phyloP scores from a whole-genome alignment of 2,797 vertebrate genomes.

The Hirundo rustica region DNA sequence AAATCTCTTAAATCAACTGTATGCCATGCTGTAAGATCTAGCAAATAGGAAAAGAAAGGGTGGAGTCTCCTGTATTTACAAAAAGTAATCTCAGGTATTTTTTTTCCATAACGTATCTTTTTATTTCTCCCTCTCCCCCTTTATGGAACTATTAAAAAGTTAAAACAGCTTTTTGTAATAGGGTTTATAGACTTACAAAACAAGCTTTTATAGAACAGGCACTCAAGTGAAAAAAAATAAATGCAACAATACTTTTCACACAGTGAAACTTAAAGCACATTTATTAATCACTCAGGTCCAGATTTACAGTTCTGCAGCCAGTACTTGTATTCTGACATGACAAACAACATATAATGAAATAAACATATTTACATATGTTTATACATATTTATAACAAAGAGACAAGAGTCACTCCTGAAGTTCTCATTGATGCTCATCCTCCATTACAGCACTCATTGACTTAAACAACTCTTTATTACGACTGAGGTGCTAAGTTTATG shows the following conservation, averaged over 20 bases:
- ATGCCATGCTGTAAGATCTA: background rate
- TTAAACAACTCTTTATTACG: background rate
- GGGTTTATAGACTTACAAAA: background rate
- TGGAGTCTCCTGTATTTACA: background rate
- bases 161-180: constrained; percentile 5
- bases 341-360: constrained; percentile 17
- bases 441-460: background rate
- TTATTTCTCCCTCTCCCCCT: background rate
- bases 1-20: background rate
- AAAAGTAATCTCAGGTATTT: background rate
- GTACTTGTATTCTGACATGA: background rate
- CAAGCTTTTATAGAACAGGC: constrained; percentile 4
- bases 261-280: background rate
- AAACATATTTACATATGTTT: background rate
- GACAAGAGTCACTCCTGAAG: background rate
- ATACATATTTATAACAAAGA: background rate
- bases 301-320: background rate
- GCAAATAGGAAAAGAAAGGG: background rate
- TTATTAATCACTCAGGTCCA: constrained; percentile 9
- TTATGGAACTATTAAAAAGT: background rate
- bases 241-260: background rate
- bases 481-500: background rate
- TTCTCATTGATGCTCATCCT: constrained; percentile 9
- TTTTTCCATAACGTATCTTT: background rate
- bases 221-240: constrained; percentile 1